Conservation (phyloP, 1,140 invertebrate genomes). For the Chionoecetes opilio region DNA sequence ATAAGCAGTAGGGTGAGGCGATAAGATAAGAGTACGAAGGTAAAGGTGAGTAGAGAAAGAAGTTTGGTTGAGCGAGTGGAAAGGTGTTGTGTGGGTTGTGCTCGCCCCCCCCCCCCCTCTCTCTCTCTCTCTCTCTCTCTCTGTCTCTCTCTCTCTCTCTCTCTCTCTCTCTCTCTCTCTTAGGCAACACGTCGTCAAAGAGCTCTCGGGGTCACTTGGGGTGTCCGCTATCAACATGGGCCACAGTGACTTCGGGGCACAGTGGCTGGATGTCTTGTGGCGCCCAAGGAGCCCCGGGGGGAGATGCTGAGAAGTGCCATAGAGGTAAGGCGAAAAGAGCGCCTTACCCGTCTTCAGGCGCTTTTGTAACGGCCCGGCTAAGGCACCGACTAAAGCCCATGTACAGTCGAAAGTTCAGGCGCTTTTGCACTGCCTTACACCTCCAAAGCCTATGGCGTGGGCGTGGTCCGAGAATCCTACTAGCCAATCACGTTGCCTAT, state of each 20-base stretch:
- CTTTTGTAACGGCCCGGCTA: too few relatives aligned
- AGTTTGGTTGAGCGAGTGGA: not conserved
- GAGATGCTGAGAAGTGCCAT: too few relatives aligned
- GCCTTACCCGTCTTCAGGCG: too few relatives aligned
- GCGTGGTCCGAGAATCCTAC: too few relatives aligned
- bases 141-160: constrained; percentile 5
- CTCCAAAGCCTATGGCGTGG: too few relatives aligned
- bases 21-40: not conserved
- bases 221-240: not conserved
- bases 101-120: not conserved
- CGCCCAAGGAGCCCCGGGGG: not conserved
- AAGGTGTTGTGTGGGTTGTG: not conserved
- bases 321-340: too few relatives aligned
- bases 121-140: constrained; percentile 18
- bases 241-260: constrained; percentile 2
- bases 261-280: not conserved
- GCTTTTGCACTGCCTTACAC: too few relatives aligned
- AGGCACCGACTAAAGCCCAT: too few relatives aligned
- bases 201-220: constrained; percentile 14
- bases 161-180: constrained; percentile 1
- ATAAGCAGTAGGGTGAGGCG: not conserved
- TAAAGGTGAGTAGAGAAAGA: not conserved
- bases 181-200: not conserved
- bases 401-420: too few relatives aligned
- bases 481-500: too few relatives aligned